These are phyloP conservation scores for Herpetotheres cachinnans DNA, from an alignment of 2,113 vertebrate genomes.

Conservation along the genomic window DNA sequence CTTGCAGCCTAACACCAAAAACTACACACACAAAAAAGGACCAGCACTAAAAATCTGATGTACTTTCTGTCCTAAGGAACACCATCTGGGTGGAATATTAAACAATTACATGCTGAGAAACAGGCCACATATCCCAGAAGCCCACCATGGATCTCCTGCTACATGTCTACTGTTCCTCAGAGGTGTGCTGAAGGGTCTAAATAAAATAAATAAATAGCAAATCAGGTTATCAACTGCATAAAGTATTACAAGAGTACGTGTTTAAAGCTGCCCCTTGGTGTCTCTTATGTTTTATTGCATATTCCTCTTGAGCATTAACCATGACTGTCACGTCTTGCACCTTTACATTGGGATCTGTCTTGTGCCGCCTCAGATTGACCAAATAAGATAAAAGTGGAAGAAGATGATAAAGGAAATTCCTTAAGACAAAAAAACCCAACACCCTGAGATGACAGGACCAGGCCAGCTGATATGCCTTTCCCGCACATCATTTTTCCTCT, in stretches of 20 bases:
- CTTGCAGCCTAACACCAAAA: not conserved
- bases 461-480: not conserved
- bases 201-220: not conserved
- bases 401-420: not conserved
- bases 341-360: fast-evolving
- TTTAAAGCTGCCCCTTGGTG: not conserved
- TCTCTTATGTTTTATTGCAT: not conserved
- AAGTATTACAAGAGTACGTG: not conserved
- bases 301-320: not conserved
- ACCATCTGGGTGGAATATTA: not conserved
- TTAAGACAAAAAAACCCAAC: not conserved
- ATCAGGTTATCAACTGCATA: fast-evolving
- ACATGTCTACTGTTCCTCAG: not conserved
- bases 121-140: not conserved
- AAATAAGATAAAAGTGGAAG: not conserved
- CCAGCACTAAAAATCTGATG: not conserved
- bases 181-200: not conserved
- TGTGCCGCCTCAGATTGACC: fast-evolving
- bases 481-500: not conserved
- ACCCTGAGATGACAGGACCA: not conserved
- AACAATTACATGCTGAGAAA: fast-evolving
- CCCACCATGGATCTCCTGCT: not conserved
- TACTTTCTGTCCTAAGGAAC: not conserved
- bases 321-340: fast-evolving
- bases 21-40: no score